Percentiles rank a stretch among this genome's conserved stretches.
Conservation (phyloP, 2,888 invertebrate species). For the Dryocosmus kuriphilus region DNA sequence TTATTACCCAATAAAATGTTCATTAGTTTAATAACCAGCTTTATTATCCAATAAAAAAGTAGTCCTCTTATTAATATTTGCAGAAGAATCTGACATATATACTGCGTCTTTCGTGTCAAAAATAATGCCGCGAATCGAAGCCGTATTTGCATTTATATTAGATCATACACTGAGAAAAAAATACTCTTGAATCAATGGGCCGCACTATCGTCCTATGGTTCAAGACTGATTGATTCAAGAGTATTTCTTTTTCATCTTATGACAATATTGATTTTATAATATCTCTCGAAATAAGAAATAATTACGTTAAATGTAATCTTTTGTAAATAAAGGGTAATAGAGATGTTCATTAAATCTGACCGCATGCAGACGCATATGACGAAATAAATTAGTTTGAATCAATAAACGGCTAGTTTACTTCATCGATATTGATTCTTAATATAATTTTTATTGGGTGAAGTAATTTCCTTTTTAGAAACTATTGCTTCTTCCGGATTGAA, state of each 20-base stretch:
- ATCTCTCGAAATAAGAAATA: background rate
- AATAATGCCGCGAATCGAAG: background rate
- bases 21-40: background rate
- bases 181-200: too few species aligned
- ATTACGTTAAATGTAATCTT: conserved; percentile 15
- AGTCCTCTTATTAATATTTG: background rate
- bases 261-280: background rate
- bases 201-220: too few species aligned
- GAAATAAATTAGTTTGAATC: background rate
- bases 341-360: conserved; percentile 14
- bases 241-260: too few species aligned
- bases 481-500: too few species aligned
- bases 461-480: too few species aligned
- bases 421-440: too few species aligned
- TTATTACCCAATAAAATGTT: background rate
- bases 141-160: background rate
- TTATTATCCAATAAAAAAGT: background rate
- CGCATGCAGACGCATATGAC: background rate
- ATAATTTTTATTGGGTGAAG: too few species aligned
- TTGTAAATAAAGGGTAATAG: background rate
- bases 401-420: background rate
- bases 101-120: too few species aligned
- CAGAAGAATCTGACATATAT: background rate
- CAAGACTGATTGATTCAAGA: too few species aligned
- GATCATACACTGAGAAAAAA: too few species aligned